phyloP scores from a whole-genome alignment of 1,140 invertebrate species.

The Glomeris maerens region DNA sequence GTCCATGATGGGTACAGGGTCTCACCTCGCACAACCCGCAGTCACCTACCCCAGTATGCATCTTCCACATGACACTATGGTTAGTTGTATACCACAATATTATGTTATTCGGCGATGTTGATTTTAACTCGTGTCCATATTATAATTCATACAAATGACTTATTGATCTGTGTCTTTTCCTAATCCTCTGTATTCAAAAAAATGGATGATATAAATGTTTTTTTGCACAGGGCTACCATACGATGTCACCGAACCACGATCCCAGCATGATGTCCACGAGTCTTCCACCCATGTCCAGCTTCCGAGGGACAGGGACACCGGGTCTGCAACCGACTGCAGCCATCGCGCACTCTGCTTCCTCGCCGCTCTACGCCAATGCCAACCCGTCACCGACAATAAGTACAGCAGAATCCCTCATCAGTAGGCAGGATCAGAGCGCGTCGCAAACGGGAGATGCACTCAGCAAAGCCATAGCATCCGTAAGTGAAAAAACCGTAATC shows the following conservation, averaged over 20 bases:
- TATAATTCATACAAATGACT: too few species aligned
- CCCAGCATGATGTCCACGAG: constrained; percentile 48
- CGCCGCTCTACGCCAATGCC: constrained; percentile 24
- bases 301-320: constrained; percentile 45
- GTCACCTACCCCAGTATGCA: constrained; percentile 33
- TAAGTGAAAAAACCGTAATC: constrained; percentile 30
- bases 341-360: constrained; percentile 22
- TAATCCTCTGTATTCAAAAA: neutral
- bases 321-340: constrained; percentile 16
- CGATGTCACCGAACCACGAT: constrained; percentile 45
- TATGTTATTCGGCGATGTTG: too few species aligned
- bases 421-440: constrained; percentile 30
- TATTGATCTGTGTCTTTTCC: too few species aligned
- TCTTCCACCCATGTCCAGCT: constrained; percentile 85
- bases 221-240: constrained; percentile 37
- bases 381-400: constrained; percentile 33
- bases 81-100: too few species aligned
- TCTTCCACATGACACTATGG: constrained; percentile 45
- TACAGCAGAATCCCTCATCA: constrained; percentile 28
- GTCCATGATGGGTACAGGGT: constrained; percentile 30
- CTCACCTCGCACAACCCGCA: constrained; percentile 27
- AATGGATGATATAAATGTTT: constrained; percentile 7
- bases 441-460: constrained; percentile 50
- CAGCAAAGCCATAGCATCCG: constrained; percentile 62
- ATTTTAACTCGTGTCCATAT: neutral